Conservation (phyloP, 1,140 invertebrate genomes). For the Laodelphax striatellus region DNA sequence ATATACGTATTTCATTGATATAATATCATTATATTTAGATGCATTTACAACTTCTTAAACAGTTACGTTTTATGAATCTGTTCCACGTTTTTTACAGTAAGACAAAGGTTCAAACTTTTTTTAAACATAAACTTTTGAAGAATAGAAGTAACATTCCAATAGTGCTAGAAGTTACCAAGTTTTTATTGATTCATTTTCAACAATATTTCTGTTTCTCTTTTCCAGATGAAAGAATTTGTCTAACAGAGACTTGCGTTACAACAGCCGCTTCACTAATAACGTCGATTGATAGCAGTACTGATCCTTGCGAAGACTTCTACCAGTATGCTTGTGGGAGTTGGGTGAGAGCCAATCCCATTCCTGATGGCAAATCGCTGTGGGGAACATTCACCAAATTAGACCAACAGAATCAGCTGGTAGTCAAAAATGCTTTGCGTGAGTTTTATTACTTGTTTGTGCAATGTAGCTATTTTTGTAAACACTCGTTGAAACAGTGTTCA, state of each 20-base stretch:
- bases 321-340: slow-evolving; percentile 84
- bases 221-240: slow-evolving; percentile 36
- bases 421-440: slow-evolving; percentile 77
- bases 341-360: slow-evolving; percentile 84
- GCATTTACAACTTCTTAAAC: no score
- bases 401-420: slow-evolving; percentile 83
- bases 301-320: slow-evolving; percentile 94
- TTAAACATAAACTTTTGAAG: no score
- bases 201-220: background rate
- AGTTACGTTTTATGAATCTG: no score
- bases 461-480: background rate
- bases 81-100: no score
- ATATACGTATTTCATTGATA: no score
- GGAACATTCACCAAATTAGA: slow-evolving; percentile 90
- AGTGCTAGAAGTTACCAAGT: no score
- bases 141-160: no score
- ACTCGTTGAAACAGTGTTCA: slow-evolving; percentile 29
- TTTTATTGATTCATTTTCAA: no score
- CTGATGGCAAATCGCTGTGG: slow-evolving; percentile 86
- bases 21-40: no score
- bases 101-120: no score
- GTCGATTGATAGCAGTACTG: slow-evolving; percentile 61
- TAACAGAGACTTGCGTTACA: slow-evolving; percentile 73
- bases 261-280: slow-evolving; percentile 74
- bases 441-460: slow-evolving; percentile 5